Conservation (phyloP, 92 coral and sea anemone species). For the Micromussa lordhowensis region DNA sequence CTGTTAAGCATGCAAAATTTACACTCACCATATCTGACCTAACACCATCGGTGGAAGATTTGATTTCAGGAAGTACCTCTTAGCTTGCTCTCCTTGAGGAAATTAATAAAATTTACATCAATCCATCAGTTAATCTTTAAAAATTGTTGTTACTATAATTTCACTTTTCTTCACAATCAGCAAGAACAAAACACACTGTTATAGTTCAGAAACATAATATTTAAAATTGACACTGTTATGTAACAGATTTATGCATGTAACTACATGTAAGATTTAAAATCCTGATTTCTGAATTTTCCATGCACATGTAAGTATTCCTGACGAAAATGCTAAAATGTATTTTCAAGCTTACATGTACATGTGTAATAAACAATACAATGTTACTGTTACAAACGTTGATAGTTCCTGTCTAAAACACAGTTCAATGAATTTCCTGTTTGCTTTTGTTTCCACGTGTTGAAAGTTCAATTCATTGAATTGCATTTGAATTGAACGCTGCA, state of each 20-base stretch:
- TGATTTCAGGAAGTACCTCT: slow-evolving; percentile 90
- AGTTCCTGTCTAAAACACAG: neutral
- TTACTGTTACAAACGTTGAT: neutral
- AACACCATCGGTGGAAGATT: slow-evolving; percentile 92
- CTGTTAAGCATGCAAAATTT: neutral
- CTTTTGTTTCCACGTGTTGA: neutral
- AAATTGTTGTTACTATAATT: neutral
- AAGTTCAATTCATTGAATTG: neutral
- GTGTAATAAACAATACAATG: no score
- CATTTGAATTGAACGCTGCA: neutral
- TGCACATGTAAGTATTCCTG: neutral
- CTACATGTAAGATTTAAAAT: neutral
- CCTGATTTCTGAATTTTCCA: neutral
- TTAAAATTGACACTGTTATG: neutral
- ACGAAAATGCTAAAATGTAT: neutral
- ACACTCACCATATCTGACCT: slow-evolving; percentile 95
- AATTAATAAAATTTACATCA: neutral
- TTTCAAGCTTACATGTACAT: neutral
- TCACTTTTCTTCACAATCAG: neutral
- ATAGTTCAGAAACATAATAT: neutral
- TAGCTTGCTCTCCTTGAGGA: slow-evolving; percentile 93
- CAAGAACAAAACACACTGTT: neutral
- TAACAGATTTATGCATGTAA: neutral
- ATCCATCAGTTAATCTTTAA: neutral
- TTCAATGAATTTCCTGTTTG: neutral